phyloP scores from a whole-genome alignment of 2,113 vertebrate species.

The Notothenia rossii region DNA sequence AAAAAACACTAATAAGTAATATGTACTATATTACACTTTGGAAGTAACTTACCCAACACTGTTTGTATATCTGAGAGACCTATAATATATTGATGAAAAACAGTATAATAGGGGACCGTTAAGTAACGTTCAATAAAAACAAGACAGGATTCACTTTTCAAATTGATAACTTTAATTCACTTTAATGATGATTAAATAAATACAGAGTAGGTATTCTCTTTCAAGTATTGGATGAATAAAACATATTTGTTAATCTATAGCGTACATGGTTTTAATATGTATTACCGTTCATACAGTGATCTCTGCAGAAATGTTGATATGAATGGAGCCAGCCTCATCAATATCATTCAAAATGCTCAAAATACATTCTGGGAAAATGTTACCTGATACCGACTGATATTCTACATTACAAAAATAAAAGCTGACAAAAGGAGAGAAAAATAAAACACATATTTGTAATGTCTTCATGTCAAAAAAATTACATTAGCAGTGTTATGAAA shows the following conservation, averaged over 20 bases:
- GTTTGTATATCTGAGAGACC: too few species aligned
- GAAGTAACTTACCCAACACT: too few species aligned
- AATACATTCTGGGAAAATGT: constrained; percentile 49
- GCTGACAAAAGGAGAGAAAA: neutral
- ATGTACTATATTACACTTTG: too few species aligned
- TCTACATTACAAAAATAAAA: constrained; percentile 14
- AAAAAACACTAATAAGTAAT: too few species aligned
- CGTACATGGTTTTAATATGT: constrained; percentile 30
- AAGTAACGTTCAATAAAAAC: neutral
- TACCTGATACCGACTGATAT: constrained; percentile 22
- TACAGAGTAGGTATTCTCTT: constrained; percentile 55
- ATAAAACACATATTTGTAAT: neutral
- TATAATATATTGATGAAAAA: too few species aligned
- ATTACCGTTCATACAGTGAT: constrained; percentile 12
- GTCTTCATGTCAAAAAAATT: constrained; percentile 15
- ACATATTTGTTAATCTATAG: constrained; percentile 47
- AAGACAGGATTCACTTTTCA: constrained; percentile 38
- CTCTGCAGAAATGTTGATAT: constrained; percentile 16
- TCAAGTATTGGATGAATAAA: constrained; percentile 63
- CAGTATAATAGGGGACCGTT: neutral
- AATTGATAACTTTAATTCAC: constrained; percentile 39
- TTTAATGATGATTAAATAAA: constrained; percentile 56
- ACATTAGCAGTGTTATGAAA: neutral
- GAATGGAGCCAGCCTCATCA: constrained; percentile 7
- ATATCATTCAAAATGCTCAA: constrained; percentile 34